Evolutionary conservation across 2,797 vertebrate genomes (phyloP), one percentile per base, ranked within the genome.

Genomic region (Margarornis squamiger): DNA sequence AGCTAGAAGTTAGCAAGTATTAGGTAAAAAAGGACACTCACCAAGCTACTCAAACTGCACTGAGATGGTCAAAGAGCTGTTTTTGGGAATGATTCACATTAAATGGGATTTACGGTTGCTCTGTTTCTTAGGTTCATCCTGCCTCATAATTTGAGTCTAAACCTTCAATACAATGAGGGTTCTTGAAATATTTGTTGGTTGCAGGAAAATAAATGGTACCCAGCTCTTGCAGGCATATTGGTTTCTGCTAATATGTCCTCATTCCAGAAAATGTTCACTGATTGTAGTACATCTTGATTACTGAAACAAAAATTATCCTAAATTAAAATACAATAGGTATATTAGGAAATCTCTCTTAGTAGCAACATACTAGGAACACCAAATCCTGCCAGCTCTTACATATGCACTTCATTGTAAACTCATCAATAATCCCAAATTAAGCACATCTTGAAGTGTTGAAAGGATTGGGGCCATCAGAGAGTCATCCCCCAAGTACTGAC

Each of bases 251-350:
- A 63, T 32, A 73, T 3, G 20, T 52, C 38, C 55, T 65, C 10
- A 20, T 51, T 29, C 27, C 41, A 43, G 59, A 54, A 87, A 94
- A 82, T 27, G 41, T 61, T 78, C 12, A 1, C 20, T 81, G 65
- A 58, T 32, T 76, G 63, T 48, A 90, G 67, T 41, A 82, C 41
- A 41, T 73, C 52, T 72, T 75, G 58, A 75, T 81, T 75, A 68
- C 45, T 34, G 57, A 57, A 79, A 93, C 77, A 23, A 75, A 84
- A 92, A 68, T 39, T 41, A 29, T 79, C 62, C 76, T 71, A 59
- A 91, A 90, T 93, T 91, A 90, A 93, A 91, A 66, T 63, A 86
- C 85, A 95, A 94, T 81, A 90, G 62, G 85, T 86, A 57, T 38
- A 73, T 96, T 91, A 94, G 91, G 95, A 94, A 96, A 90, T 84